Evolutionary conservation across 2,113 vertebrate genomes (phyloP), one percentile per base, ranked within the genome.

Genomic region (Rhea americana): DNA sequence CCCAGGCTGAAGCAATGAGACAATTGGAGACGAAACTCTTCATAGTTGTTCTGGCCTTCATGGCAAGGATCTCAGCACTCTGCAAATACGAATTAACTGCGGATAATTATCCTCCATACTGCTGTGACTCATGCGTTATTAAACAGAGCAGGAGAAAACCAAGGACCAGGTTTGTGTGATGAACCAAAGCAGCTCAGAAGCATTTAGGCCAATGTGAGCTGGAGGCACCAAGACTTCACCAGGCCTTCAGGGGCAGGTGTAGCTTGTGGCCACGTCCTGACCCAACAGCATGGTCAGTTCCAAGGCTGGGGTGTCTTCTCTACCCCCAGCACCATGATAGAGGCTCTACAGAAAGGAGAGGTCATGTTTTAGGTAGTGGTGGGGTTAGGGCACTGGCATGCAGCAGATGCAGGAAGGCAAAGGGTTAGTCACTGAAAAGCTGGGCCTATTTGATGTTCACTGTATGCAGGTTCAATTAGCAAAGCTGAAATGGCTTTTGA

Each of bases 351-450:
- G 80, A 53, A 88, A 76, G 58, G 17, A 76, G 25, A 16, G 6
- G 10, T 35, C 24, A 7, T 1, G 1, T 25, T 80, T 67, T 47
- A 43, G 67, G 43, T 43, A 25, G 8, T 18, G 25, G 13, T 90
- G 43, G 25, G 7, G 2, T 61, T 56, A 28, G 30, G 43, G 56
- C 11, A 4, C 0, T 20, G 43, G 17, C 11, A n/a, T 0, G 0
- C 1, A 1, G 48, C 25, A 92, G 28, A 20, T 1, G 0, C 32
- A 30, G 28, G 55, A 58, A 32, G 30, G 30, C 30, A 30, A 5
- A 51, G 35, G 3, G 0, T 35, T 85, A 84, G 22, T 30, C 24
- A 8, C 24, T 51, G 48, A 25, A 35, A 53, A 72, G 68, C n/a
- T 13, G 10, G 37, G 35, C 18, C 16, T 32, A 16, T 47, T 47